phyloP scores from a whole-genome alignment of 2,113 vertebrate species.

The Murina feae region DNA sequence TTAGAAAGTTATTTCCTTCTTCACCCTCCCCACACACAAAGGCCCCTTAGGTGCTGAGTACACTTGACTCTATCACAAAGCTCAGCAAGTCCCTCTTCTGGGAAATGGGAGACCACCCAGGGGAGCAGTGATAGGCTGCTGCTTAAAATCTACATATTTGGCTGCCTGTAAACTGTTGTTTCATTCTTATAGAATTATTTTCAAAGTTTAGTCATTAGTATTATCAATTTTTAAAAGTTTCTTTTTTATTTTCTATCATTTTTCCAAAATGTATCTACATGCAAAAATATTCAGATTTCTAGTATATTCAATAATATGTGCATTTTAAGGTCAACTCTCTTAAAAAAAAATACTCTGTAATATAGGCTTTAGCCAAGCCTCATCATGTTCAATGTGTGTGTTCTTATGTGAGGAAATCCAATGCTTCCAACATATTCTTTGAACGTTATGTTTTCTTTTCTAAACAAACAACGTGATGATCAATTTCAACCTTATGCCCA shows the following conservation, averaged over 20 bases:
- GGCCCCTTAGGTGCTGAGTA: slow-evolving; percentile 41
- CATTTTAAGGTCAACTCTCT: slow-evolving; percentile 45
- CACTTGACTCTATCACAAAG: slow-evolving; percentile 10
- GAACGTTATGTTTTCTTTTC: slow-evolving; percentile 75
- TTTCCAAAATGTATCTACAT: not conserved
- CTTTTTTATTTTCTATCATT: slow-evolving; percentile 11
- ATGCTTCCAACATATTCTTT: slow-evolving; percentile 68
- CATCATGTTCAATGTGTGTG: slow-evolving; percentile 74
- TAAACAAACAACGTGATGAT: slow-evolving; percentile 77
- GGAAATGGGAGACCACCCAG: slow-evolving; percentile 69
- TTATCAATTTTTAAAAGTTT: not conserved
- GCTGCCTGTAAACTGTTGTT: slow-evolving; percentile 7
- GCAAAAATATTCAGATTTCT: slow-evolving; percentile 41
- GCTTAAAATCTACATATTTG: slow-evolving; percentile 33
- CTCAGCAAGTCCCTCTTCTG: slow-evolving; percentile 32
- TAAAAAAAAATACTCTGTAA: slow-evolving; percentile 44
- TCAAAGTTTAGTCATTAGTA: slow-evolving; percentile 43
- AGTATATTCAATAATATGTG: slow-evolving; percentile 22
- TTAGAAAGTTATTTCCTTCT: not conserved
- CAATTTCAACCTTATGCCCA: slow-evolving; percentile 71
- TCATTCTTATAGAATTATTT: slow-evolving; percentile 43
- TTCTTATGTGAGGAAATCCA: slow-evolving; percentile 71
- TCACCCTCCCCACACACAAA: not conserved
- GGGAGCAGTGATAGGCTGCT: slow-evolving; percentile 29
- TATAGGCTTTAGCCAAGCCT: slow-evolving; percentile 45